Conservation (phyloP, 2,797 vertebrate genomes). For the Emydoidea blandingii region DNA sequence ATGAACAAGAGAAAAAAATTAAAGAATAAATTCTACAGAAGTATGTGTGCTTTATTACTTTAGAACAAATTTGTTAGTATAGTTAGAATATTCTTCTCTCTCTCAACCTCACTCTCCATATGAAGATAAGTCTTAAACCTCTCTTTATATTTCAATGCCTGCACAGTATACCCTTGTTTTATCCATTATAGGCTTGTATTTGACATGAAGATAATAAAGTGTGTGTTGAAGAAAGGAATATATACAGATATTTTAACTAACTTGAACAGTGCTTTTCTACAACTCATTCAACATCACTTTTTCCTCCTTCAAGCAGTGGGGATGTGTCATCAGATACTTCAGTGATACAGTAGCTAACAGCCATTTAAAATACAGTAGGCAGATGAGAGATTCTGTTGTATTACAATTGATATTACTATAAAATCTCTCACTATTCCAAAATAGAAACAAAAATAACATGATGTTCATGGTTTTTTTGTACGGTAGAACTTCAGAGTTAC, state of each 20-base stretch:
- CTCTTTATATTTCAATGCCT: neutral
- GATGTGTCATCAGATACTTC: neutral
- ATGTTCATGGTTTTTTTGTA: neutral
- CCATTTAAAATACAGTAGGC: neutral
- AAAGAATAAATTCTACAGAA: neutral
- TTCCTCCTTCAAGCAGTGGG: neutral
- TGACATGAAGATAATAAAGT: neutral
- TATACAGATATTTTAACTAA: neutral
- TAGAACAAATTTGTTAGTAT: neutral
- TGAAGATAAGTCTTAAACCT: neutral
- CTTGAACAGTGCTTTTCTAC: neutral
- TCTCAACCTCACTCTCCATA: neutral
- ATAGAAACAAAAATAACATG: neutral
- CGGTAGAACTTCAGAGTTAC: neutral
- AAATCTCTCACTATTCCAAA: neutral
- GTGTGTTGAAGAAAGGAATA: neutral
- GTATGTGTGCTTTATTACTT: neutral
- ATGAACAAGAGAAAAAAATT: neutral
- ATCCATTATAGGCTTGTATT: neutral
- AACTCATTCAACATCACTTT: neutral
- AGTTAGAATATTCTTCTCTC: neutral
- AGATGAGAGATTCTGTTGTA: neutral
- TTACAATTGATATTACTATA: neutral
- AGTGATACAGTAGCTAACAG: neutral
- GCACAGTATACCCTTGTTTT: neutral